Conservation (phyloP, 2,888 invertebrate genomes). For the Stramonita haemastoma region DNA sequence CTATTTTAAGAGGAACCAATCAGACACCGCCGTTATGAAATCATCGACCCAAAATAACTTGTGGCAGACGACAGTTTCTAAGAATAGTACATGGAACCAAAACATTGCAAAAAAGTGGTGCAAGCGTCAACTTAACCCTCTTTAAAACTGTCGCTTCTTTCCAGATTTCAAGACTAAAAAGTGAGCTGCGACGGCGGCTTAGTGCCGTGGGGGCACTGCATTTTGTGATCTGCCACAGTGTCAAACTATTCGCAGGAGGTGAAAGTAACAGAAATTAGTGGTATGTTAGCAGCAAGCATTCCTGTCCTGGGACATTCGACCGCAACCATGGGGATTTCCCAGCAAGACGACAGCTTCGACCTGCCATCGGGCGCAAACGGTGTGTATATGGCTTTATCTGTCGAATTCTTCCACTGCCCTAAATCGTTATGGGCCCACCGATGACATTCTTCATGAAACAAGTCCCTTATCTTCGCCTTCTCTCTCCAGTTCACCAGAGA, state of each 20-base stretch:
- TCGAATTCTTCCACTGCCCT: not conserved
- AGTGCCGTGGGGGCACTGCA: conserved; percentile 17
- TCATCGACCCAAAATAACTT: not conserved
- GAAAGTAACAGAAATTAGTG: not conserved
- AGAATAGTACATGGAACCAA: conserved; percentile 28
- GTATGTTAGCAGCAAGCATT: conserved; percentile 15
- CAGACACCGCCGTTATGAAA: not conserved
- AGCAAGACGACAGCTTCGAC: not conserved
- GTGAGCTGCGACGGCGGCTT: conserved; percentile 20
- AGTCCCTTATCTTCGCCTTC: not conserved
- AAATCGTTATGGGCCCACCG: not conserved
- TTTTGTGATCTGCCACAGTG: not conserved
- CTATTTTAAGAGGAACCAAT: not conserved
- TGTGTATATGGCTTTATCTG: conserved; percentile 15
- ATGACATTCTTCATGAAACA: not conserved
- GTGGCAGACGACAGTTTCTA: not conserved
- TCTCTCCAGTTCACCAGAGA: not conserved
- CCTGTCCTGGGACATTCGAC: not conserved
- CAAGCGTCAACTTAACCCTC: not conserved
- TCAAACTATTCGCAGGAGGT: not conserved
- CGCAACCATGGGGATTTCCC: conserved; percentile 27
- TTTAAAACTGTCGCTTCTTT: not conserved
- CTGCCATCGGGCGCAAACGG: not conserved
- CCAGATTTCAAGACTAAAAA: not conserved
- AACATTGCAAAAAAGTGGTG: conserved; percentile 36